Percentiles rank a stretch among this genome's conserved stretches.
Evolutionary conservation across 1,140 invertebrate species (phyloP).

Genomic region (Onthophagus taurus): DNA sequence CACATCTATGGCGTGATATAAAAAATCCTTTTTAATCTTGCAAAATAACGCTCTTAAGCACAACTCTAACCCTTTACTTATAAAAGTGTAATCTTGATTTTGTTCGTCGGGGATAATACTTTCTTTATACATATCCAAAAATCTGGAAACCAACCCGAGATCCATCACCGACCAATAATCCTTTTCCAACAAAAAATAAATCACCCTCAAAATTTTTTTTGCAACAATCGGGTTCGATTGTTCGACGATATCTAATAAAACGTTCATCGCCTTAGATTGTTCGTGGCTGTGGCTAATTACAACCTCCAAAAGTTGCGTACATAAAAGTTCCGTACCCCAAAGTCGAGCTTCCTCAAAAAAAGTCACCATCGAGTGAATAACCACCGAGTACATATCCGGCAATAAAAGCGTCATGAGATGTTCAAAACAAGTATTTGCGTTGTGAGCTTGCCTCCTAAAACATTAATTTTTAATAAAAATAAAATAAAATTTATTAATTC

Average conservation of each 20-base stretch:
- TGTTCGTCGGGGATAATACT: conserved; percentile 33
- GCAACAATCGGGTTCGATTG: conserved; percentile 2
- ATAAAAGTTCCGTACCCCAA: conserved; percentile 9
- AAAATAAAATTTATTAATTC: not conserved
- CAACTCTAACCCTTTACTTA: conserved; percentile 31
- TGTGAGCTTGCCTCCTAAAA: conserved; percentile 7
- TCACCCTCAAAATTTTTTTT: conserved; percentile 33
- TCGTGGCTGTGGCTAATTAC: no score
- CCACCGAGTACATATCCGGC: conserved; percentile 5
- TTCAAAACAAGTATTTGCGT: conserved; percentile 2
- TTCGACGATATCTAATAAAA: conserved; percentile 12
- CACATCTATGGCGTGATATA: conserved; percentile 22
- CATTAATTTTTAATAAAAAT: not conserved
- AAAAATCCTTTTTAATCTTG: conserved; percentile 36
- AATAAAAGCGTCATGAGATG: conserved; percentile 4
- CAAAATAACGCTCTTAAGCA: conserved; percentile 39
- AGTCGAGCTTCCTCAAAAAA: conserved; percentile 9
- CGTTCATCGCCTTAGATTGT: not conserved
- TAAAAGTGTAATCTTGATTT: conserved; percentile 22
- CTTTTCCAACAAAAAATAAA: conserved; percentile 40
- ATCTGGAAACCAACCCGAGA: conserved; percentile 35
- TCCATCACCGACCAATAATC: conserved; percentile 41
- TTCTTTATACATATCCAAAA: conserved; percentile 40
- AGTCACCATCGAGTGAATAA: conserved; percentile 4
- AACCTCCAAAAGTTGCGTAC: no score